A percentile compares a stretch with the other conserved stretches of the same genome.
Evolutionary conservation across 2,797 vertebrate genomes (phyloP).

Genomic region (Simalia tracyae): DNA sequence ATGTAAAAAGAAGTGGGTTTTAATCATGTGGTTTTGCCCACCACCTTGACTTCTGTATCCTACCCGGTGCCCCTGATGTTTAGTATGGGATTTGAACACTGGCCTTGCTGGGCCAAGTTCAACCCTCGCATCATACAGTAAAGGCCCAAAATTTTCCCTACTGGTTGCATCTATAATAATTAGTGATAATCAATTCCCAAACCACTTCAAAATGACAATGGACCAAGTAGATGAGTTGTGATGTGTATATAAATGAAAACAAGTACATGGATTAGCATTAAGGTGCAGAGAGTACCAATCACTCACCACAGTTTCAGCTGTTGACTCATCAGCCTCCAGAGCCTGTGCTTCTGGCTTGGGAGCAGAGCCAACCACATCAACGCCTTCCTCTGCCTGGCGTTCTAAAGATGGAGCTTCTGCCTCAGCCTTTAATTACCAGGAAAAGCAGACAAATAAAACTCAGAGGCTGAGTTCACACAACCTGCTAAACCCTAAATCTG

Average conservation of each 20-base stretch:
- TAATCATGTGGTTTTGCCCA: not conserved
- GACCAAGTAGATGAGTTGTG: conserved; percentile 32
- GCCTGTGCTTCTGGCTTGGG: conserved; percentile 47
- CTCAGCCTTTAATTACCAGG: conserved; percentile 63
- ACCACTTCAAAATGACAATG: not conserved
- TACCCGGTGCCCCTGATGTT: not conserved
- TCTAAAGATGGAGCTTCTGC: conserved; percentile 67
- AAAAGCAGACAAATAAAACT: conserved; percentile 56
- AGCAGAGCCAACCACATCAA: conserved; percentile 39
- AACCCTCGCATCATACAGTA: not conserved
- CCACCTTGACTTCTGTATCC: not conserved
- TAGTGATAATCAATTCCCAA: not conserved
- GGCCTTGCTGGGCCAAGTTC: not conserved
- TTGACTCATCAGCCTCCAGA: conserved; percentile 56
- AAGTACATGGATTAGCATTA: accelerated
- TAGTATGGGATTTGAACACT: not conserved
- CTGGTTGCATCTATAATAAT: not conserved
- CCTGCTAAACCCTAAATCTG: not conserved
- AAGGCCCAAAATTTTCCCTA: not conserved
- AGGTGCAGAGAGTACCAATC: not conserved
- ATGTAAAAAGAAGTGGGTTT: not conserved
- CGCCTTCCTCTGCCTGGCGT: conserved; percentile 64
- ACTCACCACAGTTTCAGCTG: conserved; percentile 74
- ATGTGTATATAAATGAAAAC: conserved; percentile 14
- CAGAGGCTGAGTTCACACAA: conserved; percentile 14